A percentile compares a stretch with the other conserved stretches of the same genome.
phyloP scores from a whole-genome alignment of 2,113 vertebrate genomes.

The Canis aureus region DNA sequence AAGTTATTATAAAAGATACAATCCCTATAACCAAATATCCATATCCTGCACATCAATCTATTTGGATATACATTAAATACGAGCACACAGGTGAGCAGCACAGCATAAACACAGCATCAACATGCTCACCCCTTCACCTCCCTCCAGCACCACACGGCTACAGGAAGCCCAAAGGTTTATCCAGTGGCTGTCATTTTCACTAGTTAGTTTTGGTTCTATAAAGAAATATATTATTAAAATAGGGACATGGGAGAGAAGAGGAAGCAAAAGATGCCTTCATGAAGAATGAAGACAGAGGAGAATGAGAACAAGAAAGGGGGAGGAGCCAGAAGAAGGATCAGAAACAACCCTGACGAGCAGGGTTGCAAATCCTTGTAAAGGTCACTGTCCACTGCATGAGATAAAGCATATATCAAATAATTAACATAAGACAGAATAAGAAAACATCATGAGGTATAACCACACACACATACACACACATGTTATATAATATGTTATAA shows the following conservation, averaged over 20 bases:
- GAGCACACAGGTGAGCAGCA: neutral
- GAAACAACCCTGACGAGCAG: neutral
- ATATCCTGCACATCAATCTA: neutral
- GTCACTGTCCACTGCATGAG: neutral
- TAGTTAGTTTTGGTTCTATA: neutral
- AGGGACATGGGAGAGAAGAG: neutral
- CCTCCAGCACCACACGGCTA: neutral
- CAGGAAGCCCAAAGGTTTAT: neutral
- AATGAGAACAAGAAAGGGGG: neutral
- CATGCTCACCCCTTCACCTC: neutral
- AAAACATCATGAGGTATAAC: neutral
- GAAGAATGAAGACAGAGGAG: neutral
- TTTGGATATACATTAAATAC: neutral
- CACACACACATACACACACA: too few species aligned
- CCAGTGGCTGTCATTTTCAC: neutral
- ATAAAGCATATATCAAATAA: neutral
- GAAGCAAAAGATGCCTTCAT: neutral
- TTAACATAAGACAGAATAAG: neutral
- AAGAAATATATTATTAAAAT: neutral
- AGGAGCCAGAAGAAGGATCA: neutral
- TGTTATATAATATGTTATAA: too few species aligned
- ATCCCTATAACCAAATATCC: neutral
- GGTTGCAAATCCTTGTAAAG: too few species aligned
- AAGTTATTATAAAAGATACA: neutral
- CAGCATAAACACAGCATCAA: too few species aligned